Conservation (phyloP, 2,888 invertebrate genomes). For the Gymnosoma rotundatum region DNA sequence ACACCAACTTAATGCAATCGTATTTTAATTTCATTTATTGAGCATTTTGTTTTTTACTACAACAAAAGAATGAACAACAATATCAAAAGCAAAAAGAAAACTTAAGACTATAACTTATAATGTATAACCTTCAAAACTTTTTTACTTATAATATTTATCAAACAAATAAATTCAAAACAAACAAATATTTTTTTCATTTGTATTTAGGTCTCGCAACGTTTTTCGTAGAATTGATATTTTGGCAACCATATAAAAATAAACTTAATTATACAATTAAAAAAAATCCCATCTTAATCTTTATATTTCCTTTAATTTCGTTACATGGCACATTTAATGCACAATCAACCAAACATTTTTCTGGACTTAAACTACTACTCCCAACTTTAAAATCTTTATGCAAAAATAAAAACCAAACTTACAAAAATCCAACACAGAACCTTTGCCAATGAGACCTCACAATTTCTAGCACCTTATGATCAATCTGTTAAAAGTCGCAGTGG, state of each 20-base stretch:
- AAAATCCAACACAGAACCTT: conserved; percentile 84
- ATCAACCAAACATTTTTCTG: conserved; percentile 39
- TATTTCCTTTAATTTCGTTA: conserved; percentile 58
- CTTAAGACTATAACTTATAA: too few relatives aligned
- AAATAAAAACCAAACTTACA: not conserved
- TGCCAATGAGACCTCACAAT: conserved; percentile 89
- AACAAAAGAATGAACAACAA: too few relatives aligned
- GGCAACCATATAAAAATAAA: conserved; percentile 48
- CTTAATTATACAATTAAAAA: not conserved
- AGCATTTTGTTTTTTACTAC: too few relatives aligned
- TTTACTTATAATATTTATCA: not conserved
- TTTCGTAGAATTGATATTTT: conserved; percentile 60
- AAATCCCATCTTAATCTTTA: conserved; percentile 36
- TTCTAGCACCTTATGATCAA: conserved; percentile 88
- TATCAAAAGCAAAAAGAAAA: too few relatives aligned
- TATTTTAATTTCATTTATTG: too few relatives aligned
- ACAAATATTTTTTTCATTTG: conserved; percentile 35
- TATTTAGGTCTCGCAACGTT: conserved; percentile 44
- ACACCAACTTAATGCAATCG: too few relatives aligned
- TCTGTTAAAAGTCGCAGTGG: conserved; percentile 84
- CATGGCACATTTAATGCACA: conserved; percentile 65
- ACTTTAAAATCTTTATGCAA: conserved; percentile 40
- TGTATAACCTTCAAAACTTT: not conserved
- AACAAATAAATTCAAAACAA: conserved; percentile 48
- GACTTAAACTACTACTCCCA: conserved; percentile 29